Evolutionary conservation across 1,140 invertebrate genomes (phyloP).

Genomic region (Orchestia grillus): DNA sequence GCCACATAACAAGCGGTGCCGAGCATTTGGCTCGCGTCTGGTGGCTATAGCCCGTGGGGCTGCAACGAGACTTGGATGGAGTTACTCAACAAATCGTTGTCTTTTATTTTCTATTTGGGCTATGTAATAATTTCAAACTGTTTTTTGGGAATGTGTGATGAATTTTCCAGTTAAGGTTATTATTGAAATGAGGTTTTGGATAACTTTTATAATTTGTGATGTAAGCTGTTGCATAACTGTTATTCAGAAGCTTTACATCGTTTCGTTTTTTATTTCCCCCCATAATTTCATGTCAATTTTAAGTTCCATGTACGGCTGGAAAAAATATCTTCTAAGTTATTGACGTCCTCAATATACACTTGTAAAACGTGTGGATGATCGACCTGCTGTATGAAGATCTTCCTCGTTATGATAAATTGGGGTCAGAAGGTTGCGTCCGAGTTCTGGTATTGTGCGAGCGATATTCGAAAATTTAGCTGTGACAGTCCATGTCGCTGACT

Average conservation of each 20-base stretch:
- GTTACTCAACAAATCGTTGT: not conserved
- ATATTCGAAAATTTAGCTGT: too few species aligned
- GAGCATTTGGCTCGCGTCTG: not conserved
- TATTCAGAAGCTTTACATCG: not conserved
- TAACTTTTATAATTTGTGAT: not conserved
- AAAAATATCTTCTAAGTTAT: not conserved
- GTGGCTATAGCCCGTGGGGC: too few species aligned
- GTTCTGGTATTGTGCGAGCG: too few species aligned
- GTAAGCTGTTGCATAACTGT: not conserved
- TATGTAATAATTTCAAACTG: not conserved
- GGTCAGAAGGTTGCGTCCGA: too few species aligned
- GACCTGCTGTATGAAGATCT: not conserved
- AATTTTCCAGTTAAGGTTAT: not conserved
- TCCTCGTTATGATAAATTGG: not conserved
- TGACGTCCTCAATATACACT: not conserved
- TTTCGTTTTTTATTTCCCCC: not conserved
- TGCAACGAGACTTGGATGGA: not conserved
- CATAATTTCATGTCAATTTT: not conserved
- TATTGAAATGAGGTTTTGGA: not conserved
- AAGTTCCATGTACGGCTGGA: not conserved
- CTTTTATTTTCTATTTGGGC: not conserved
- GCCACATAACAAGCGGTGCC: not conserved
- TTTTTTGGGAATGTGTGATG: not conserved
- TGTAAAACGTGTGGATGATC: not conserved
- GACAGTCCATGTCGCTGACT: too few species aligned